A percentile compares a stretch with the other conserved stretches of the same genome.
Evolutionary conservation across 2,113 vertebrate species (phyloP).

Genomic region (Cyanistes caeruleus): DNA sequence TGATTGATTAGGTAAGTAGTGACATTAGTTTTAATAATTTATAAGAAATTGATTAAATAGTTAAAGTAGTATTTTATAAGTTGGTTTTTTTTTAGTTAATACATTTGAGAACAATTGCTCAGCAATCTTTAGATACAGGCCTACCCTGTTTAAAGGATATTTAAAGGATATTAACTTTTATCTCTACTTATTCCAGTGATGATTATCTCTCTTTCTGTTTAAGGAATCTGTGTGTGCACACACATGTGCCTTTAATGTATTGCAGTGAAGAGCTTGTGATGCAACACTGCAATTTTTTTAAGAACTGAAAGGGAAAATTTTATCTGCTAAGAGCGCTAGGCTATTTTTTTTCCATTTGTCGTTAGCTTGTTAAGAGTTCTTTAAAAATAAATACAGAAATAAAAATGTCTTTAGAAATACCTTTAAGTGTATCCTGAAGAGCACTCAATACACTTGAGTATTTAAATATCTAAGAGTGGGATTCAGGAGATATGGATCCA

Average conservation of each 20-base stretch:
- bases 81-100: conserved; percentile 40
- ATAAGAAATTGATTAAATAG: conserved; percentile 56
- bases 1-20: conserved; percentile 84
- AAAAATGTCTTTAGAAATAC: neutral
- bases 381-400: neutral
- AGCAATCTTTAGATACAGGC: conserved; percentile 34
- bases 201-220: neutral
- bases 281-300: neutral
- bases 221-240: neutral
- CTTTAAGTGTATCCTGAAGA: neutral
- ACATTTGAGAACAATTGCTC: conserved; percentile 17
- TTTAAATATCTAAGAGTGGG: neutral
- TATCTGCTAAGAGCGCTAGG: neutral
- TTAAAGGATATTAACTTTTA: neutral
- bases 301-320: neutral
- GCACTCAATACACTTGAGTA: neutral
- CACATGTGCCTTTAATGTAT: neutral
- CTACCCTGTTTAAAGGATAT: neutral
- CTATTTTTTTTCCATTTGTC: neutral
- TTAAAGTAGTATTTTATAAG: conserved; percentile 34
- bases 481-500: neutral
- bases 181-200: neutral
- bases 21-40: conserved; percentile 71
- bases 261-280: neutral
- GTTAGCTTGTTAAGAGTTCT: neutral